phyloP scores from a whole-genome alignment of 1,140 invertebrate species.

The Homarus americanus region DNA sequence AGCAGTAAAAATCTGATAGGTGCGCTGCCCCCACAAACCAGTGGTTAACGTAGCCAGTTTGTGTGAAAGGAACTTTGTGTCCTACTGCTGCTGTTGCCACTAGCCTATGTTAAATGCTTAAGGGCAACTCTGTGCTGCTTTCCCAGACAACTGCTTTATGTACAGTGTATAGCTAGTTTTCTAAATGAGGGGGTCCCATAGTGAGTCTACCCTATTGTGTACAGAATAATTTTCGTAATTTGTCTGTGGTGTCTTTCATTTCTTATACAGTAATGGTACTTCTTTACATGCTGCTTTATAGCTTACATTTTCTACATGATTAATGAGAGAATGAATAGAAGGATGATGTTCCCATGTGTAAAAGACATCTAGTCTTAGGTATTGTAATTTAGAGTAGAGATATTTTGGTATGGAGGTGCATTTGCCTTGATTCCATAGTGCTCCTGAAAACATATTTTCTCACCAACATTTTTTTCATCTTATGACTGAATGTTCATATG shows the following conservation, averaged over 20 bases:
- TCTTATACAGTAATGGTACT: conserved; percentile 55
- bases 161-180: conserved; percentile 64
- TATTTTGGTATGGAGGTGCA: conserved; percentile 71
- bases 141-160: conserved; percentile 56
- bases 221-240: conserved; percentile 68
- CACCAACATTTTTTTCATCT: conserved; percentile 31
- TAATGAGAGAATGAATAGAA: conserved; percentile 20
- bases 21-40: conserved; percentile 19
- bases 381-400: conserved; percentile 48
- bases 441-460: conserved; percentile 69
- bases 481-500: conserved; percentile 36
- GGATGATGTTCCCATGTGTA: conserved; percentile 20
- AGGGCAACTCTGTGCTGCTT: conserved; percentile 39
- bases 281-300: conserved; percentile 66
- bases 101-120: conserved; percentile 26
- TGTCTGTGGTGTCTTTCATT: conserved; percentile 69
- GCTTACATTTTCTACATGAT: conserved; percentile 57
- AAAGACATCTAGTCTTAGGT: conserved; percentile 72
- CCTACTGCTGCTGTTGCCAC: conserved; percentile 28
- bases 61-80: conserved; percentile 7
- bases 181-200: conserved; percentile 35
- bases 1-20: conserved; percentile 30
- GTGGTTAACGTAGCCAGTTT: conserved; percentile 24
- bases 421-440: conserved; percentile 70
- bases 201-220: conserved; percentile 26